Percentiles rank a stretch among this genome's conserved stretches.
Conservation (phyloP, 2,113 vertebrate genomes). For the Columba janthina region DNA sequence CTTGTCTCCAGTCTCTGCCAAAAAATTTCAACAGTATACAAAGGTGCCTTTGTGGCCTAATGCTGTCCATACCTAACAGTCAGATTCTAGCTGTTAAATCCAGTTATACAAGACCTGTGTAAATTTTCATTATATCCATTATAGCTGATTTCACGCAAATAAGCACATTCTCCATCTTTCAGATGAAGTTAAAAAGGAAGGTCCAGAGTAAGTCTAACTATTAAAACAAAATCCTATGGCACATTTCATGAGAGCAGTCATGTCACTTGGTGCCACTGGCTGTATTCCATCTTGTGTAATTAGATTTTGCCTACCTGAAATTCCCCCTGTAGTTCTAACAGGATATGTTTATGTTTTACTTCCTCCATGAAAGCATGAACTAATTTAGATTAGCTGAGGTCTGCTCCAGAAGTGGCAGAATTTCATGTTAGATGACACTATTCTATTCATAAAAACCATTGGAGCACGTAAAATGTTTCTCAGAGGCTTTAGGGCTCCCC, state of each 20-base stretch:
- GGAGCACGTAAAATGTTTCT: background rate
- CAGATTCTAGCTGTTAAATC: background rate
- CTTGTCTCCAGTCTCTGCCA: slow-evolving; percentile 56
- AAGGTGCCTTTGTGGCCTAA: slow-evolving; percentile 56
- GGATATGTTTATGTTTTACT: slow-evolving; percentile 8
- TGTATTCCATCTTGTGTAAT: background rate
- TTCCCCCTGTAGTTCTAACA: background rate
- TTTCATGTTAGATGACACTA: background rate
- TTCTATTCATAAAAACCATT: background rate
- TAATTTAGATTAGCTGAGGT: slow-evolving; percentile 23
- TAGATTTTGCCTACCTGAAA: slow-evolving; percentile 39
- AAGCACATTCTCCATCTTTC: slow-evolving; percentile 10
- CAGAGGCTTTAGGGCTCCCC: background rate
- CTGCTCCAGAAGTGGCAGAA: background rate
- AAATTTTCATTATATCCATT: slow-evolving; percentile 45
- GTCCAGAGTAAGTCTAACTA: background rate
- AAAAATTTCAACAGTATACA: background rate
- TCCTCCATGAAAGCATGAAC: background rate
- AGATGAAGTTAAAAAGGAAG: slow-evolving; percentile 31
- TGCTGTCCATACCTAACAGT: slow-evolving; percentile 13
- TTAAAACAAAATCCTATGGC: background rate
- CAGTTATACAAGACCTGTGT: slow-evolving; percentile 42
- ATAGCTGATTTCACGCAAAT: slow-evolving; percentile 36
- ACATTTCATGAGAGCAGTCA: background rate
- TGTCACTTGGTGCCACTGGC: background rate